A percentile compares a stretch with the other conserved stretches of the same genome.
Conservation (phyloP, 2,888 invertebrate genomes). For the Cartodere bifasciata region DNA sequence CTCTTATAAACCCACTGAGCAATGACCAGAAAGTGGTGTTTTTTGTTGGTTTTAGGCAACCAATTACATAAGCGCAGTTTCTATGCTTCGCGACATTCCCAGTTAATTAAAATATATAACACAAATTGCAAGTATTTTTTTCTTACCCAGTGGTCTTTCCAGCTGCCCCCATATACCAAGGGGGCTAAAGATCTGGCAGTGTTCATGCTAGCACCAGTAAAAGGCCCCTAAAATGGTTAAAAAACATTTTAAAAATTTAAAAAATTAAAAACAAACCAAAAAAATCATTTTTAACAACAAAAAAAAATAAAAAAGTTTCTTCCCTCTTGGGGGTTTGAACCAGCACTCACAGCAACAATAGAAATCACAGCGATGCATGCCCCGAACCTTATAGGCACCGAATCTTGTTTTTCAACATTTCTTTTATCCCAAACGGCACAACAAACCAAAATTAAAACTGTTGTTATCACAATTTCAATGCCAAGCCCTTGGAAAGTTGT, state of each 20-base stretch:
- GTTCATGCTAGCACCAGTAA: constrained; percentile 59
- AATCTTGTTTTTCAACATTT: constrained; percentile 45
- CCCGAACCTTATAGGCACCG: constrained; percentile 47
- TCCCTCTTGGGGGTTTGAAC: too few relatives aligned
- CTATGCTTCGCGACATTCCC: too few relatives aligned
- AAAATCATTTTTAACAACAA: too few relatives aligned
- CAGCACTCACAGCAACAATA: constrained; percentile 40
- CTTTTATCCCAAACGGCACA: constrained; percentile 56
- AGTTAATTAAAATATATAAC: too few relatives aligned
- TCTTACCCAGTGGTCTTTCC: constrained; percentile 1
- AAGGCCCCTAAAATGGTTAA: constrained; percentile 44
- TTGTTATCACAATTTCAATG: constrained; percentile 47
- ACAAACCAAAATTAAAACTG: constrained; percentile 43
- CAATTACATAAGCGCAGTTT: too few relatives aligned
- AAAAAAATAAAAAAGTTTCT: too few relatives aligned
- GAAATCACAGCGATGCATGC: constrained; percentile 47
- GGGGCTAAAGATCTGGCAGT: constrained; percentile 45
- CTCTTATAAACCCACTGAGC: too few relatives aligned
- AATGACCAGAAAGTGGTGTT: too few relatives aligned
- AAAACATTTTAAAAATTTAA: too few relatives aligned
- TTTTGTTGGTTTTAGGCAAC: too few relatives aligned
- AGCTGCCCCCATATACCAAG: constrained; percentile 1
- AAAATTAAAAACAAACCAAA: too few relatives aligned
- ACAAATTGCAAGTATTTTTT: too few relatives aligned
- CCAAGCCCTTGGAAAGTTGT: constrained; percentile 36